Evolutionary conservation across 1,140 invertebrate species (phyloP), one percentile per base, ranked within the genome.

Genomic region (Thalassaphorura encarpata): DNA sequence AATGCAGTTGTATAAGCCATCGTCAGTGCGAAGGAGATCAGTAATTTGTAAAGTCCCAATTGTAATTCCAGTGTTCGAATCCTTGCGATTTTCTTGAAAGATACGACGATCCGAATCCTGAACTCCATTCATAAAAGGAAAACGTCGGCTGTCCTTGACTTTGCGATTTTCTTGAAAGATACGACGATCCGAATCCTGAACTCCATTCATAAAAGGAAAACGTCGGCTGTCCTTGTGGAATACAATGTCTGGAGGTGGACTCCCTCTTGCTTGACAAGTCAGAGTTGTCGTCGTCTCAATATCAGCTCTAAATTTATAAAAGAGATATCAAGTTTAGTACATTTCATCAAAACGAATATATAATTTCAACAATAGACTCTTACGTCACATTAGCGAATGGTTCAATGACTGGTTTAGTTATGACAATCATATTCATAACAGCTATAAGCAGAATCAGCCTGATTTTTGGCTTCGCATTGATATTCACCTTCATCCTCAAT

Each of bases 1-100:
- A 33, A 86, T 78, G 67, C 90, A 95, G 66, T 84, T 86, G 69
- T 95, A 95, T 1, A 93, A 70, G 1, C 89, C 91, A 72, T 93
- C 89, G 69, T 94, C 85, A 1, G 74, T 40, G 11, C 60, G 52
- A 2, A 60, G 47, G 2, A 65, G 8, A 54, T 69, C 66, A 11
- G 54, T 56, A 53, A 75, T 72, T 56, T 69, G 67, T 49, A 75
- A 49, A 11, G 63, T 69, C 19, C 54, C 65, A 3, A 50, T 43
- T 31, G 65, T 63, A 15, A 61, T 51, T 36, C n/a, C 33, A n/a
- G n/a, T 36, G 33, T 11, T 36, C 11, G 33, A 36, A 36, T 11
- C n/a, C 33, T 56, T 61, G 26, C 60, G 39, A 16, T 65, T 57
- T n/a, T 67, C 64, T 21, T 68, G 60, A 52, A 63, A 65, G 42